These are phyloP conservation scores for Cheumatopsyche charites DNA, from an alignment of 1,140 invertebrate genomes.

Conservation along the genomic window DNA sequence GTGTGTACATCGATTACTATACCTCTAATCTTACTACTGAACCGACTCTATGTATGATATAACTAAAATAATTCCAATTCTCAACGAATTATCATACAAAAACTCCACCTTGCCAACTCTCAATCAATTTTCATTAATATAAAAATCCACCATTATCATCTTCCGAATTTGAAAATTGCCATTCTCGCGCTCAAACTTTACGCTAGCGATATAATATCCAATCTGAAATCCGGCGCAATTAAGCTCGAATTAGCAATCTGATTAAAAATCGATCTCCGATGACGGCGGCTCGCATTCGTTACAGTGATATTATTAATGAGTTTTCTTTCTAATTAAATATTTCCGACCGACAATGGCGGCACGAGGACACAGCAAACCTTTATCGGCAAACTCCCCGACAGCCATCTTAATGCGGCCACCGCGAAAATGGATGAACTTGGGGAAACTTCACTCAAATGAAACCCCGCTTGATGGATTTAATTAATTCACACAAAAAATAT, in stretches of 20 bases:
- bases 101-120: too few relatives aligned
- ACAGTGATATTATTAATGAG: constrained; percentile 26
- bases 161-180: too few relatives aligned
- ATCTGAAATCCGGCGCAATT: not conserved
- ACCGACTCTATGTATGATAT: too few relatives aligned
- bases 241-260: constrained; percentile 15
- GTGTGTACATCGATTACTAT: too few relatives aligned
- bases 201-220: not conserved
- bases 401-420: constrained; percentile 9
- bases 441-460: constrained; percentile 9
- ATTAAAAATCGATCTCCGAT: constrained; percentile 14
- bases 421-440: constrained; percentile 17
- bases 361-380: constrained; percentile 19
- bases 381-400: constrained; percentile 15
- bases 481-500: constrained; percentile 20
- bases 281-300: constrained; percentile 12
- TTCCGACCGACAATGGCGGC: constrained; percentile 17
- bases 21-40: too few relatives aligned
- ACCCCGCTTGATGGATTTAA: constrained; percentile 21
- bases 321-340: constrained; percentile 28
- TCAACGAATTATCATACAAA: too few relatives aligned
- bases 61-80: too few relatives aligned
- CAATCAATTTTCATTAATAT: too few relatives aligned
- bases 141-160: too few relatives aligned
- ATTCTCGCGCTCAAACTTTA: not conserved